A percentile compares a stretch with the other conserved stretches of the same genome.
These are phyloP conservation scores for Euzophera pinguis DNA, from an alignment of 2,888 invertebrate species.

Conservation along the genomic window DNA sequence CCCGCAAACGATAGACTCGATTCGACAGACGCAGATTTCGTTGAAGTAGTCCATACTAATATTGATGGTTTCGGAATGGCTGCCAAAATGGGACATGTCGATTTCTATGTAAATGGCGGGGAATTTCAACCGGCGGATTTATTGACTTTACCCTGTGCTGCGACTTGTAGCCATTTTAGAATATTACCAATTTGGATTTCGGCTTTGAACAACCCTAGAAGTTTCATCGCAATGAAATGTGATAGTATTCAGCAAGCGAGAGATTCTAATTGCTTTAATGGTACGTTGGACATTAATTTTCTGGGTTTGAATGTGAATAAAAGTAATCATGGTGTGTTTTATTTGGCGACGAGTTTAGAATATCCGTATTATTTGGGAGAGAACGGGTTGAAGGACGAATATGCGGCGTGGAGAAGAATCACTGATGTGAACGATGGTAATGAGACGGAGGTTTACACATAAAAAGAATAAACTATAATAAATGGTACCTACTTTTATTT, in stretches of 20 bases:
- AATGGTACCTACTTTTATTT: no score
- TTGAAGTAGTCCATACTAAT: slow-evolving; percentile 66
- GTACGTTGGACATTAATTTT: slow-evolving; percentile 41
- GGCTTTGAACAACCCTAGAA: slow-evolving; percentile 50
- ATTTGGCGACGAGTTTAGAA: slow-evolving; percentile 50
- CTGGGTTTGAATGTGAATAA: slow-evolving; percentile 51
- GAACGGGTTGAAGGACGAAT: slow-evolving; percentile 53
- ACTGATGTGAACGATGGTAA: slow-evolving; percentile 54
- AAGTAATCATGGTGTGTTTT: slow-evolving; percentile 54
- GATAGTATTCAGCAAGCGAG: slow-evolving; percentile 59
- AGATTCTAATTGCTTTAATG: slow-evolving; percentile 50
- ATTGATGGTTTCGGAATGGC: slow-evolving; percentile 74
- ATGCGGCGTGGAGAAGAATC: slow-evolving; percentile 52
- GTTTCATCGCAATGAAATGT: slow-evolving; percentile 60
- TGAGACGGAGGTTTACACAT: slow-evolving; percentile 56
- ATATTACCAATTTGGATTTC: slow-evolving; percentile 55
- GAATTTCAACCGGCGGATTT: slow-evolving; percentile 67
- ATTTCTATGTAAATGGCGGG: slow-evolving; percentile 67
- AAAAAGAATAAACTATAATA: neutral
- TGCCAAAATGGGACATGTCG: slow-evolving; percentile 62
- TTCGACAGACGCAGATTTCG: slow-evolving; percentile 60
- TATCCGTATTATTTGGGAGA: slow-evolving; percentile 61
- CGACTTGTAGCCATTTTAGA: slow-evolving; percentile 66
- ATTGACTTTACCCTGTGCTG: slow-evolving; percentile 51
- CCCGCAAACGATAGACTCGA: slow-evolving; percentile 47